A percentile compares a stretch with the other conserved stretches of the same genome.
Conservation (phyloP, 2,888 invertebrate species). For the Lochmaea crataegi region DNA sequence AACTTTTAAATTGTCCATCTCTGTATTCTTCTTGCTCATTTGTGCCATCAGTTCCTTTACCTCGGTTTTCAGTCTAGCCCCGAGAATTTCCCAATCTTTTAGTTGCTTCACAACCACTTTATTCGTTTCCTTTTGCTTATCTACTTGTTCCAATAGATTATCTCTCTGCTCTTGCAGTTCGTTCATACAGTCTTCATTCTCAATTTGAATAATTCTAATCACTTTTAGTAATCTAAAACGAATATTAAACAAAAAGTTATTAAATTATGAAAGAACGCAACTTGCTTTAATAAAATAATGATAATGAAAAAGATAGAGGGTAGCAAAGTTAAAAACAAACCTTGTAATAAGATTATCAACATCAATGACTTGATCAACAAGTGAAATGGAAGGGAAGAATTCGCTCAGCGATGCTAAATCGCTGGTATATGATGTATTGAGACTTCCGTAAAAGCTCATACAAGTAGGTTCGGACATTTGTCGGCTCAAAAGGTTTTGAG, state of each 20-base stretch:
- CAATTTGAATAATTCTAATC: slow-evolving; percentile 77
- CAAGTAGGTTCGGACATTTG: slow-evolving; percentile 65
- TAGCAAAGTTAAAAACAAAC: slow-evolving; percentile 42
- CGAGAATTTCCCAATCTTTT: slow-evolving; percentile 70
- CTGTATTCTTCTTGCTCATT: slow-evolving; percentile 67
- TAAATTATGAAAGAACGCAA: too few relatives aligned
- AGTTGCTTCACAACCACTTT: slow-evolving; percentile 63
- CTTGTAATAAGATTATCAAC: slow-evolving; percentile 81
- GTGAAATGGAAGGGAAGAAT: slow-evolving; percentile 69
- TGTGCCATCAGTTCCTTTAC: slow-evolving; percentile 69
- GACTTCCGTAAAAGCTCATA: slow-evolving; percentile 62
- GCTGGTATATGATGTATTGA: slow-evolving; percentile 58
- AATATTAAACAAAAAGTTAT: too few relatives aligned
- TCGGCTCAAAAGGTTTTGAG: slow-evolving; percentile 80
- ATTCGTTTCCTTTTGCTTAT: slow-evolving; percentile 62
- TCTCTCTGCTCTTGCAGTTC: slow-evolving; percentile 75
- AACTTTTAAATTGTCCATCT: slow-evolving; percentile 67
- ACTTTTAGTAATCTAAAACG: slow-evolving; percentile 59
- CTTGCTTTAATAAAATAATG: too few relatives aligned
- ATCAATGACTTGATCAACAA: slow-evolving; percentile 80
- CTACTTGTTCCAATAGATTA: slow-evolving; percentile 59
- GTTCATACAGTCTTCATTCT: slow-evolving; percentile 75
- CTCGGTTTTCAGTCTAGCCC: slow-evolving; percentile 68
- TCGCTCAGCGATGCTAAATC: slow-evolving; percentile 58
- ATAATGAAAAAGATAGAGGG: too few relatives aligned